These are phyloP conservation scores for Tautogolabrus adspersus DNA, from an alignment of 2,113 vertebrate genomes.

Conservation along the genomic window DNA sequence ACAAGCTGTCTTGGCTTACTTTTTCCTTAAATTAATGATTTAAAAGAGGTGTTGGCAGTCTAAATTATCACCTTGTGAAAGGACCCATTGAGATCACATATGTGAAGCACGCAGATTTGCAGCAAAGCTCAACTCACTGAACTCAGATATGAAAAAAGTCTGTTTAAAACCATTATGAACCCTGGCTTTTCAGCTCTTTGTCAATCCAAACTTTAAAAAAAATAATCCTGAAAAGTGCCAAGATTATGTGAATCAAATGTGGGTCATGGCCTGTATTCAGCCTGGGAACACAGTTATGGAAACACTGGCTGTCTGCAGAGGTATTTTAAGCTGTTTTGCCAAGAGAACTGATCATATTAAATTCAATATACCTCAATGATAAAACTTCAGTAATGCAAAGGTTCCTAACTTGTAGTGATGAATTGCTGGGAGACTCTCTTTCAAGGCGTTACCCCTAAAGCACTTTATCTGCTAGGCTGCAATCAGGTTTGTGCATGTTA, in stretches of 20 bases:
- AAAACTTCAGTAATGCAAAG: conserved; percentile 17
- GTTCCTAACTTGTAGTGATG: conserved; percentile 11
- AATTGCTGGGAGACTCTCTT: conserved; percentile 30
- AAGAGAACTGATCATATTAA: conserved; percentile 24
- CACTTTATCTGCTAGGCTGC: conserved; percentile 13
- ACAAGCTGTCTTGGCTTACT: conserved; percentile 44
- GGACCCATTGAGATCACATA: conserved; percentile 66
- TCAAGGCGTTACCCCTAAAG: conserved; percentile 37
- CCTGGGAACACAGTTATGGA: conserved; percentile 8
- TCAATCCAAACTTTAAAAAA: conserved; percentile 11
- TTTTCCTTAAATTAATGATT: conserved; percentile 73
- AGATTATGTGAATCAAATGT: conserved; percentile 38
- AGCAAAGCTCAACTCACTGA: conserved; percentile 25
- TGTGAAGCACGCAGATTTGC: conserved; percentile 55
- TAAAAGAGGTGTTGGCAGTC: conserved; percentile 71
- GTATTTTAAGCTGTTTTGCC: conserved; percentile 11
- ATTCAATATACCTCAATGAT: conserved; percentile 25
- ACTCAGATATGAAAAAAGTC: conserved; percentile 12
- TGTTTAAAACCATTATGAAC: conserved; percentile 38
- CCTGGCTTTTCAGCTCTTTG: conserved; percentile 18
- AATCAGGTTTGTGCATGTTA: conserved; percentile 56
- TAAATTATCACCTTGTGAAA: conserved; percentile 74
- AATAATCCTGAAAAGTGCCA: background rate
- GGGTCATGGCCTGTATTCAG: conserved; percentile 27
- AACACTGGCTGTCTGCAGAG: background rate